Evolutionary conservation across 2,113 vertebrate genomes (phyloP).

Genomic region (Phylloscopus whistleri): DNA sequence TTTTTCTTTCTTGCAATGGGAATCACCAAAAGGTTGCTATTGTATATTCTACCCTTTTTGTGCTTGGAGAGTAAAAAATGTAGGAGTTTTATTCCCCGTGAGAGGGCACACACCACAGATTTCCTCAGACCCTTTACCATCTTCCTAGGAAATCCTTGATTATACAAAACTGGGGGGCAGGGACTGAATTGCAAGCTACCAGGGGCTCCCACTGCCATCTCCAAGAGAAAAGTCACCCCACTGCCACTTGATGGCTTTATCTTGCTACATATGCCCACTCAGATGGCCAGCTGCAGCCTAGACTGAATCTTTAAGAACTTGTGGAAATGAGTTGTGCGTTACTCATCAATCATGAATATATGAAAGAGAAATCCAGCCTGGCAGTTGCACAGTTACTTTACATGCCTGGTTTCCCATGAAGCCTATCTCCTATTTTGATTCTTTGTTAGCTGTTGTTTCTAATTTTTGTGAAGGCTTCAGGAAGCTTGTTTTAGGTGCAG

Average conservation of each 20-base stretch:
- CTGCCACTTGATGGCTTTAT: neutral
- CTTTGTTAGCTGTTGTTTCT: slow-evolving; percentile 54
- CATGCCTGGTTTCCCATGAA: neutral
- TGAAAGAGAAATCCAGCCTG: neutral
- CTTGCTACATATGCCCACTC: fast-evolving
- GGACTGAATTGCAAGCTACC: neutral
- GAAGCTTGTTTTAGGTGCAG: neutral
- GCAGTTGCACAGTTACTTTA: neutral
- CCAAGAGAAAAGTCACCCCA: neutral
- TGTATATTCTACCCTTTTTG: neutral
- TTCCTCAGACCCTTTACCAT: neutral
- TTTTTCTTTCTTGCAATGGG: neutral
- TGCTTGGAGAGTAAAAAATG: neutral
- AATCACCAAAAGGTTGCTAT: neutral
- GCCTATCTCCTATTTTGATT: neutral
- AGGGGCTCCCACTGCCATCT: neutral
- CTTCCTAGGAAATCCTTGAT: neutral
- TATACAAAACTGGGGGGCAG: neutral
- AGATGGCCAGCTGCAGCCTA: neutral
- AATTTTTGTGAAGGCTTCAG: slow-evolving; percentile 31
- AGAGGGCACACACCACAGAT: neutral
- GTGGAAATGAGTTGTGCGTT: neutral
- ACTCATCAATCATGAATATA: neutral
- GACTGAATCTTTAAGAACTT: neutral
- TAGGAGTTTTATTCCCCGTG: neutral